Base-by-base conservation (phyloP, 2,888 invertebrate genomes). In the Phorcus lineatus region DNA sequence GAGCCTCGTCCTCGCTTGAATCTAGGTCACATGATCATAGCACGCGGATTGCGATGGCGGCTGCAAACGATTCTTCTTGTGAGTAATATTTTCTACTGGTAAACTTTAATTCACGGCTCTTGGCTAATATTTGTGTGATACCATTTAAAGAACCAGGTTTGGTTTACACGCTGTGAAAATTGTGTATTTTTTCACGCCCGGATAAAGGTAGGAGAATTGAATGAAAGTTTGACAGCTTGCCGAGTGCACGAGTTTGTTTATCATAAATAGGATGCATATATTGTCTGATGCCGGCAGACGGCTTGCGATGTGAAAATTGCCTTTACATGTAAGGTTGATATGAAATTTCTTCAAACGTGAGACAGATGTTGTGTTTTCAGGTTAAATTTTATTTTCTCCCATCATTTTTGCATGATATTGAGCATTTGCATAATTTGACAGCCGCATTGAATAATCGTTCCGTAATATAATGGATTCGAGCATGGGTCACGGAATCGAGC, bases 21-120 rank as follows among this genome's bases (percentile, higher is more conserved):
- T 36, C 36, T 53, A 28, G 74, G 52, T 79, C 70, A 79, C 78
- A 79, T 79, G 70, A 79, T 79, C 70, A 19, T 52, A n/a, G 76
- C 74, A 31, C 66, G 74, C 47, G 36, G 57, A 55, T 28, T 31
- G 74, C 74, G 80, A 80, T 80, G 80, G 80, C 80, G 62, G 66
- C 80, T 31, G 80, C 80, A 31, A 80, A 66, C 62, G 80, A 80
- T 19, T 75, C 75, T 75, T 75, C 80, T 16, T 80, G 80, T 80
- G 75, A 80, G 80, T 80, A 75, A 62, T 28, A 17, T 62, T 28
- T 62, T 62, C 28, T 28, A 28, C 62, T 28, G 28, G 28, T 13
- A 40, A 76, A 17, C 17, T 76, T 76, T 31, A 54, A 76, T 76
- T 55, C n/a, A 28, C 36, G 52, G 52, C 36, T 54, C 24, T 54